Evolutionary conservation across 2,797 vertebrate species (phyloP).

Genomic region (Pangasius macronema): DNA sequence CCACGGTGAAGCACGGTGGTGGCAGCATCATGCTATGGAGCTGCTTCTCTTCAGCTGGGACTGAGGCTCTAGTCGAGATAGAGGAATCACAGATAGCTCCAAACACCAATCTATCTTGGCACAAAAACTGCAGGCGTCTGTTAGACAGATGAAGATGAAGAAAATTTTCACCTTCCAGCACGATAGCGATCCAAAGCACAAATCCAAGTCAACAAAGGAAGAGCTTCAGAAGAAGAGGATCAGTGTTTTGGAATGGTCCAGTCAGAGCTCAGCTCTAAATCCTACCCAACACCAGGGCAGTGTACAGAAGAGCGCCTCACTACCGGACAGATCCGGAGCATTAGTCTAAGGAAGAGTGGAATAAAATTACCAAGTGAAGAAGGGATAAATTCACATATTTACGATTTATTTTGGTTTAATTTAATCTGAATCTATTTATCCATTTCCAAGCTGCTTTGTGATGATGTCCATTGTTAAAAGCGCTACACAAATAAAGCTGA

Average conservation of each 20-base stretch:
- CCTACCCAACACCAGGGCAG: not conserved
- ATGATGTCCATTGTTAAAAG: too few species aligned
- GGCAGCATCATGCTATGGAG: not conserved
- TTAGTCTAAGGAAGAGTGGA: not conserved
- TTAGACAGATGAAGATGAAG: not conserved
- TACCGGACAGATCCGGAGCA: not conserved
- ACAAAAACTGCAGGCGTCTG: too few species aligned
- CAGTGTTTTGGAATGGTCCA: not conserved
- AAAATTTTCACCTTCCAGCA: not conserved
- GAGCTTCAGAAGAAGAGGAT: not conserved
- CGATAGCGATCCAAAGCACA: not conserved
- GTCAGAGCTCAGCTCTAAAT: not conserved
- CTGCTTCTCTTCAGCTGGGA: not conserved
- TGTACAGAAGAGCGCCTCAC: not conserved
- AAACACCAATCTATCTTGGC: too few species aligned
- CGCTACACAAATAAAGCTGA: too few species aligned
- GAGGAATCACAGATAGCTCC: not conserved
- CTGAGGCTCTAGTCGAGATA: not conserved
- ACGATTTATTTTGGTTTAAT: too few species aligned
- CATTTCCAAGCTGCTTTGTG: too few species aligned
- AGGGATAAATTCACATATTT: too few species aligned
- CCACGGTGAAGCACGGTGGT: not conserved
- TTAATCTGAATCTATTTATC: too few species aligned
- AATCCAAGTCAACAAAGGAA: not conserved
- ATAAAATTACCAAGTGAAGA: not conserved